phyloP scores from a whole-genome alignment of 2,113 vertebrate genomes.

The Microcebus jonahi region DNA sequence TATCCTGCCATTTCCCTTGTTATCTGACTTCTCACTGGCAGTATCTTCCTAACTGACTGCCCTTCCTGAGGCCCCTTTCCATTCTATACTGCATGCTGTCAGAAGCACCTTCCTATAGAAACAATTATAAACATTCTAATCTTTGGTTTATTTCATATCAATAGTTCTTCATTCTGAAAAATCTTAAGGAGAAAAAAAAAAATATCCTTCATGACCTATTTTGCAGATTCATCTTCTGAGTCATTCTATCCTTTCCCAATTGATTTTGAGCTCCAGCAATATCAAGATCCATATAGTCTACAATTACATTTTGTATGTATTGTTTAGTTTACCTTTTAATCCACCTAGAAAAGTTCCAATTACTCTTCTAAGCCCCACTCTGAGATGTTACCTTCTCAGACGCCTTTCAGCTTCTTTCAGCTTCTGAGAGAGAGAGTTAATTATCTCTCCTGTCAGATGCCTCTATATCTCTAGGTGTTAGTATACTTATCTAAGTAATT shows the following conservation, averaged over 20 bases:
- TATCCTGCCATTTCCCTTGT: neutral
- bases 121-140: neutral
- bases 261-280: neutral
- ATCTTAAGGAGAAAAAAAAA: neutral
- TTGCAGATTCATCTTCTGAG: neutral
- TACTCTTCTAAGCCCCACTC: neutral
- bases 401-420: neutral
- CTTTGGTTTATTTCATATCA: neutral
- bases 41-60: neutral
- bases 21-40: neutral
- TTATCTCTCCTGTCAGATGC: neutral
- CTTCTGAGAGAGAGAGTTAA: neutral
- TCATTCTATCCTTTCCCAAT: rapidly evolving
- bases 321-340: neutral
- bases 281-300: neutral
- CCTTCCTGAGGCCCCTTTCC: no score
- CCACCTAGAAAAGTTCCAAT: neutral
- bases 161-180: neutral
- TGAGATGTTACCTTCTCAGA: neutral
- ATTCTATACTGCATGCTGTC: neutral
- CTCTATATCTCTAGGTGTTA: neutral
- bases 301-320: neutral
- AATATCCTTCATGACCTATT: neutral
- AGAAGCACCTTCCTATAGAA: neutral
- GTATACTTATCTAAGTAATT: neutral